phyloP scores from a whole-genome alignment of 2,113 vertebrate species.

The Diadophis punctatus region DNA sequence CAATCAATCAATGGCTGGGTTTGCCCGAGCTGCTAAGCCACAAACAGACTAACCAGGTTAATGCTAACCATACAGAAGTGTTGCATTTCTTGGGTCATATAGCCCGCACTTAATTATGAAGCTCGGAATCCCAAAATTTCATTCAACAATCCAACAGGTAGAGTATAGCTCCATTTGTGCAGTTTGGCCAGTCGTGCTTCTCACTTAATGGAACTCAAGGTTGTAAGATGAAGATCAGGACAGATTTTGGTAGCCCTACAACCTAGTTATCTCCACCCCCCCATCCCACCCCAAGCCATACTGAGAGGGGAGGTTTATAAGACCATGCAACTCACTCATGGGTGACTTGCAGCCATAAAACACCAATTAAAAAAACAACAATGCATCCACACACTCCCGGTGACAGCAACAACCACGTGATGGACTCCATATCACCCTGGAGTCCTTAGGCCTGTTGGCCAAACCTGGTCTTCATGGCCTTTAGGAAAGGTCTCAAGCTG shows the following conservation, averaged over 20 bases:
- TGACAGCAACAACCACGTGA: neutral
- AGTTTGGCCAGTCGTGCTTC: neutral
- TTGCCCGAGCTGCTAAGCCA: neutral
- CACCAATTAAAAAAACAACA: neutral
- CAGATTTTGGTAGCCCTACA: neutral
- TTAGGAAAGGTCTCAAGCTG: neutral
- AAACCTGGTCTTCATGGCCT: neutral
- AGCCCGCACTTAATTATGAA: neutral
- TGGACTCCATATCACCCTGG: neutral
- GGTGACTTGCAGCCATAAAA: neutral
- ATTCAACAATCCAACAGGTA: neutral
- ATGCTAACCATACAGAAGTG: neutral
- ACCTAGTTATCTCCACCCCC: neutral
- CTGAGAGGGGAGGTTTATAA: neutral
- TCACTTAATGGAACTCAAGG: neutral
- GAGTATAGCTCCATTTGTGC: neutral
- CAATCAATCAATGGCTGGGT: neutral
- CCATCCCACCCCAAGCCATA: neutral
- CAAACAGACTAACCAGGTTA: neutral
- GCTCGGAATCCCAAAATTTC: neutral
- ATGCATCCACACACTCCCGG: neutral
- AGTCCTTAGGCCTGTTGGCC: neutral
- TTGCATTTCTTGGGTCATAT: neutral
- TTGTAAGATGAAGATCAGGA: neutral
- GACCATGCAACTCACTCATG: neutral